Percentiles rank a stretch among this genome's conserved stretches.
Conservation (phyloP, 2,888 invertebrate species). For the Dinocampus coccinellae region DNA sequence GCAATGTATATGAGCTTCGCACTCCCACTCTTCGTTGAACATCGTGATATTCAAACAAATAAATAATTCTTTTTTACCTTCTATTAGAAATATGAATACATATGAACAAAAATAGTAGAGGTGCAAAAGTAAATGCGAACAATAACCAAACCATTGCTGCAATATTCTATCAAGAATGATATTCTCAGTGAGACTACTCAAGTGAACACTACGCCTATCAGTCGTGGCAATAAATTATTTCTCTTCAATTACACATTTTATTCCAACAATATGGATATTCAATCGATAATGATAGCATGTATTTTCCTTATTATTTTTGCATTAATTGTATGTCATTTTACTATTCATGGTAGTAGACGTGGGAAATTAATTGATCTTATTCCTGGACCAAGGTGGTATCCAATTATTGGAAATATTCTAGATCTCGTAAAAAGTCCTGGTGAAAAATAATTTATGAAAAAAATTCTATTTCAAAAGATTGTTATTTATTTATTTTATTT, state of each 20-base stretch:
- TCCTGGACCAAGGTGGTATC: constrained; percentile 56
- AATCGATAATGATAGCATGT: constrained; percentile 9
- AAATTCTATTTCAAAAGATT: background rate
- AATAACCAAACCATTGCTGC: too few species aligned
- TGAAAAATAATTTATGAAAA: constrained; percentile 34
- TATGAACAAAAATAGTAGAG: too few species aligned
- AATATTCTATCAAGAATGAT: too few species aligned
- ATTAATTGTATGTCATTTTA: constrained; percentile 42
- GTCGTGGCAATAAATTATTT: too few species aligned
- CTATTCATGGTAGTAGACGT: constrained; percentile 50
- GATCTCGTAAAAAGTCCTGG: constrained; percentile 52
- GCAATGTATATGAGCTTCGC: constrained; percentile 41
- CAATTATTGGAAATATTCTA: constrained; percentile 60
- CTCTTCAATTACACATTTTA: too few species aligned
- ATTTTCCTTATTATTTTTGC: constrained; percentile 28
- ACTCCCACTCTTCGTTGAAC: constrained; percentile 43
- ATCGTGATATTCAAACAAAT: constrained; percentile 40
- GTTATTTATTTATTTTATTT: background rate
- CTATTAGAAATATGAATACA: too few species aligned
- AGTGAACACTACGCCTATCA: too few species aligned
- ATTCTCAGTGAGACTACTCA: too few species aligned
- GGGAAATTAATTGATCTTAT: constrained; percentile 57
- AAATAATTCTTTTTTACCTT: too few species aligned
- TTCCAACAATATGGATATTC: constrained; percentile 11
- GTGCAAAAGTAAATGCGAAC: too few species aligned